Base-by-base conservation (phyloP, 2,113 vertebrate species). In the Eclectus roratus region DNA sequence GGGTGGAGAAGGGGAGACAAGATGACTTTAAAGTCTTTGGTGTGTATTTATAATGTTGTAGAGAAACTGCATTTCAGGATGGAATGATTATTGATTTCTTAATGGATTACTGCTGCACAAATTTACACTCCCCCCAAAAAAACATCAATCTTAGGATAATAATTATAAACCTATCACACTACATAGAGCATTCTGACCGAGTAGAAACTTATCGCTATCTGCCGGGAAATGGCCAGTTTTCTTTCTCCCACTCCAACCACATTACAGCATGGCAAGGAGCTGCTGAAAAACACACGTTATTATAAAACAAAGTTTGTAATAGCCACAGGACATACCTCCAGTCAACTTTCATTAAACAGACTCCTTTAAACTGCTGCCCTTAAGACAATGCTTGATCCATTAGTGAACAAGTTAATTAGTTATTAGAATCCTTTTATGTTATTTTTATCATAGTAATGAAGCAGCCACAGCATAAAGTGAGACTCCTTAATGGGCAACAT, bases 61-160 rank as follows among this genome's bases (percentile, higher is more conserved):
- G 89, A 97, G 95, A 97, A 98, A 95, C 94, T 97, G 97, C 95
- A 90, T 96, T 97, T 97, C 97, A 97, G 89, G 94, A 97, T 91
- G 94, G 95, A 97, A 97, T 94, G 98, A 98, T 98, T 98, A 98
- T 98, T 98, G 98, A 98, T 98, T 98, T 98, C 97, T 98, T 98
- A 98, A 98, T 98, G 98, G 98, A 98, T 98, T 98, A 98, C 97
- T 93, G 94, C 97, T 97, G 97, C 96, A 97, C 96, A 98, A 98
- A 98, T 98, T 98, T 98, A 98, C 97, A 98, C 98, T 98, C 96
- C 94, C 91, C 96, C 74, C 65, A 0, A 63, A 97, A 94, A 94
- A 91, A n/a, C 98, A 98, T 98, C 97, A 97, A 98, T 98, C 98
- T 98, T 97, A 69, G 94, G 96, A 96, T 97, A 97, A 98, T 98